Conservation (phyloP, 2,797 vertebrate genomes). For the Ptychadena robeensis region DNA sequence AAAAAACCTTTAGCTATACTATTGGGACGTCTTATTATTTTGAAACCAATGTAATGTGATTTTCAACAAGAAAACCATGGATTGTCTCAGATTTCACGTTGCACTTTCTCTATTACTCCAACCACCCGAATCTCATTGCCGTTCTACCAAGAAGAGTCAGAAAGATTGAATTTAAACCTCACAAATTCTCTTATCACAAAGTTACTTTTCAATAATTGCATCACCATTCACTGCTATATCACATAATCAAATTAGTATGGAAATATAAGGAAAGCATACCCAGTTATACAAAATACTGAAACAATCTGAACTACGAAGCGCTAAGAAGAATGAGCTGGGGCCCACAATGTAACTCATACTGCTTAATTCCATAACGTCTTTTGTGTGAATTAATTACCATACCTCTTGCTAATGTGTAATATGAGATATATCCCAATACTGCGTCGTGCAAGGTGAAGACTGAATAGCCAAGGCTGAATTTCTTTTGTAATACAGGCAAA, state of each 20-base stretch:
- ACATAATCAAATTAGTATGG: slow-evolving; percentile 81
- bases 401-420: slow-evolving; percentile 75
- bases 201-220: slow-evolving; percentile 84
- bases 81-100: slow-evolving; percentile 70
- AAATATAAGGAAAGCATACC: slow-evolving; percentile 79
- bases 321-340: slow-evolving; percentile 69
- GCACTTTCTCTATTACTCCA: slow-evolving; percentile 44
- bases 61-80: slow-evolving; percentile 44
- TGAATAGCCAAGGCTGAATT: slow-evolving; percentile 4
- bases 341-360: slow-evolving; percentile 69
- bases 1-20: not conserved
- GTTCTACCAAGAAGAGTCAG: slow-evolving; percentile 64
- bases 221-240: slow-evolving; percentile 76
- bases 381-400: slow-evolving; percentile 81
- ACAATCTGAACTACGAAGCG: slow-evolving; percentile 62
- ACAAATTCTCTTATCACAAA: slow-evolving; percentile 83
- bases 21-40: slow-evolving; percentile 32
- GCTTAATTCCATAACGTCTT: slow-evolving; percentile 76
- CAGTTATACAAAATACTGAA: slow-evolving; percentile 82
- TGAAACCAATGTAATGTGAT: slow-evolving; percentile 67
- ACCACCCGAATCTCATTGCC: slow-evolving; percentile 66
- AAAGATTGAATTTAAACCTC: slow-evolving; percentile 77
- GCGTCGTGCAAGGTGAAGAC: not conserved
- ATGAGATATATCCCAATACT: slow-evolving; percentile 65
- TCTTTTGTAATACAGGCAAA: slow-evolving; percentile 24